These are phyloP conservation scores for Amiota minor DNA, from an alignment of 2,888 invertebrate genomes.

Conservation along the genomic window DNA sequence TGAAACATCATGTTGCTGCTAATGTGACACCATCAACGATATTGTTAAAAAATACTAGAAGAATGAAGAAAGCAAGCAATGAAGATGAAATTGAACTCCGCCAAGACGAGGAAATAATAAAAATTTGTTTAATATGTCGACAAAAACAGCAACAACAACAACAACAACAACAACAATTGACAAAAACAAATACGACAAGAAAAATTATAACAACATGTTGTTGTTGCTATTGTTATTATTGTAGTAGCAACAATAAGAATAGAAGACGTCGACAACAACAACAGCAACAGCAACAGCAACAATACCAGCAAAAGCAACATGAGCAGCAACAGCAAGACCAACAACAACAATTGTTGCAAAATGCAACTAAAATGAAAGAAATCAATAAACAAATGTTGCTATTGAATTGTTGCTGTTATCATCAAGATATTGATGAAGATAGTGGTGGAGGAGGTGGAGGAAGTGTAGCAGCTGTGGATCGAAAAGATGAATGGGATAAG, in stretches of 20 bases:
- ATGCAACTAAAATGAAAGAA: no score
- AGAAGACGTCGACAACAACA: slow-evolving; percentile 32
- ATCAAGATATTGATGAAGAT: no score
- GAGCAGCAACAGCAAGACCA: slow-evolving; percentile 36
- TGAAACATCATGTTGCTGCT: neutral
- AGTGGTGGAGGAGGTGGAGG: no score
- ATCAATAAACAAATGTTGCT: no score
- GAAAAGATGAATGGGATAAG: no score
- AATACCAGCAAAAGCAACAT: slow-evolving; percentile 21
- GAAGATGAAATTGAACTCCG: neutral
- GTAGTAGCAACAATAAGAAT: slow-evolving; percentile 38
- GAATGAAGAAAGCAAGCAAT: neutral
- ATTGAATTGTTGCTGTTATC: no score
- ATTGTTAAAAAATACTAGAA: neutral
- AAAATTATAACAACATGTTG: slow-evolving; percentile 26
- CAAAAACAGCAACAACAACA: no score
- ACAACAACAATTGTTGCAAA: slow-evolving; percentile 31
- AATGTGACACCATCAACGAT: neutral
- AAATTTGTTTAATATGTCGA: slow-evolving; percentile 38
- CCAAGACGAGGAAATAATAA: slow-evolving; percentile 8
- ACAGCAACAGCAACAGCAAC: slow-evolving; percentile 5
- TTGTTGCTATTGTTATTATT: slow-evolving; percentile 17
- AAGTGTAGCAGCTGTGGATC: no score
- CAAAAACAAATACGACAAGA: neutral
- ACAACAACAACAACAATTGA: no score